These are phyloP conservation scores for Protonibea diacanthus DNA, from an alignment of 2,797 vertebrate species.

Conservation along the genomic window DNA sequence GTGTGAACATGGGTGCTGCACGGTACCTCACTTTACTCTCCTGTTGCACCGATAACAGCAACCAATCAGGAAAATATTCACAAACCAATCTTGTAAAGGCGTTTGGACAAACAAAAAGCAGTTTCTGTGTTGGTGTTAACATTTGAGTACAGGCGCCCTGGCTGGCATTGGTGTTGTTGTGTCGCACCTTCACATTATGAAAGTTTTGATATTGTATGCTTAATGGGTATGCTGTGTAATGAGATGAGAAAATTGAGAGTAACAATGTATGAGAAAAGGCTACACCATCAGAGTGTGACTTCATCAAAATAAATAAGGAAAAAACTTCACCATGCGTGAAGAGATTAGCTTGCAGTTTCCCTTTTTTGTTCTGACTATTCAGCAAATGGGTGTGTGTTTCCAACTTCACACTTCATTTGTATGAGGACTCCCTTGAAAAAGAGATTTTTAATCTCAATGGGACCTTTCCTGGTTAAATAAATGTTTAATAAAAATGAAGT, in stretches of 20 bases:
- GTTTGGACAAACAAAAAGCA: slow-evolving; percentile 17
- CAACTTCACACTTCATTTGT: neutral
- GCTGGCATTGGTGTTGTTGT: slow-evolving; percentile 16
- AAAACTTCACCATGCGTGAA: slow-evolving; percentile 54
- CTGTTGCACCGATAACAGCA: slow-evolving; percentile 69
- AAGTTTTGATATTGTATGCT: slow-evolving; percentile 55
- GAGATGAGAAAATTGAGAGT: slow-evolving; percentile 74
- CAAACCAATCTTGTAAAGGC: neutral
- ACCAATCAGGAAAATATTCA: slow-evolving; percentile 6
- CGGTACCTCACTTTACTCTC: slow-evolving; percentile 84
- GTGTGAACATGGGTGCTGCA: slow-evolving; percentile 84
- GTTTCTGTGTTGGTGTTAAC: slow-evolving; percentile 13
- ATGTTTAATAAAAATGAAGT: neutral
- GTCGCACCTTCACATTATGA: slow-evolving; percentile 57
- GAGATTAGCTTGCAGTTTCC: slow-evolving; percentile 65
- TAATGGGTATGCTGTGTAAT: slow-evolving; percentile 75
- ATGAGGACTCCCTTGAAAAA: too few species aligned
- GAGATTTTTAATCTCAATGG: too few species aligned
- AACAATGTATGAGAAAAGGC: slow-evolving; percentile 65
- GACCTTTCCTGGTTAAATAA: too few species aligned
- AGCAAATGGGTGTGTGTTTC: slow-evolving; percentile 31
- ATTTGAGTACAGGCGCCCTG: slow-evolving; percentile 15
- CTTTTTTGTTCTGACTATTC: slow-evolving; percentile 43
- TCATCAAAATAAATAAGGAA: slow-evolving; percentile 74
- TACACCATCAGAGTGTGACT: slow-evolving; percentile 66